Evolutionary conservation across 2,888 invertebrate species (phyloP).

Genomic region (Tetranychus truncatus): DNA sequence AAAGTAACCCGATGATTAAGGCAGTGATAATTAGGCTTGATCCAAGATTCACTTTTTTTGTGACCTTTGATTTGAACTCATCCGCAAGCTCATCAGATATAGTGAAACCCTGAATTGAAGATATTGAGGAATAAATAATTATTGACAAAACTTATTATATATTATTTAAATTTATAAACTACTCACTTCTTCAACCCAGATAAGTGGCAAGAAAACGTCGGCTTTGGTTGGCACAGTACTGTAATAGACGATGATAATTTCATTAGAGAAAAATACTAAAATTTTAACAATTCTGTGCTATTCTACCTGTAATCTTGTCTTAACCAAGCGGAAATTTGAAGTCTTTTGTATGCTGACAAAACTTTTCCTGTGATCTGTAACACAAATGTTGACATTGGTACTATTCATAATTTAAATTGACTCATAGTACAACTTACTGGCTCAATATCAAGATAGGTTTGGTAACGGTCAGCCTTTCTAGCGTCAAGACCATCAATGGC

Average conservation of each 20-base stretch:
- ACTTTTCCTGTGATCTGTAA: neutral
- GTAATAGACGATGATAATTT: neutral
- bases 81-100: neutral
- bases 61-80: neutral
- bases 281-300: neutral
- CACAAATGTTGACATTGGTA: neutral
- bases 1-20: conserved; percentile 5
- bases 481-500: conserved; percentile 8
- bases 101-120: neutral
- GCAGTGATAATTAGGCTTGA: neutral
- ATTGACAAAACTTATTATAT: neutral
- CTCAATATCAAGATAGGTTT: conserved; percentile 11
- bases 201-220: neutral
- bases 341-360: neutral
- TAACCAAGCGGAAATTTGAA: neutral
- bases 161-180: neutral
- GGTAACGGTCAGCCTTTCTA: conserved; percentile 13
- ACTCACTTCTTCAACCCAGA: neutral
- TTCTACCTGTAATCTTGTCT: neutral
- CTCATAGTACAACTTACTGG: conserved; percentile 5
- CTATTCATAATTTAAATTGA: too few relatives aligned
- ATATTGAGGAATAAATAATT: neutral
- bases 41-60: neutral
- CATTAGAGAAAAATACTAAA: neutral
- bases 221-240: neutral